Evolutionary conservation across 2,797 vertebrate species (phyloP), one percentile per base, ranked within the genome.

Genomic region (Gymnothorax javanicus): DNA sequence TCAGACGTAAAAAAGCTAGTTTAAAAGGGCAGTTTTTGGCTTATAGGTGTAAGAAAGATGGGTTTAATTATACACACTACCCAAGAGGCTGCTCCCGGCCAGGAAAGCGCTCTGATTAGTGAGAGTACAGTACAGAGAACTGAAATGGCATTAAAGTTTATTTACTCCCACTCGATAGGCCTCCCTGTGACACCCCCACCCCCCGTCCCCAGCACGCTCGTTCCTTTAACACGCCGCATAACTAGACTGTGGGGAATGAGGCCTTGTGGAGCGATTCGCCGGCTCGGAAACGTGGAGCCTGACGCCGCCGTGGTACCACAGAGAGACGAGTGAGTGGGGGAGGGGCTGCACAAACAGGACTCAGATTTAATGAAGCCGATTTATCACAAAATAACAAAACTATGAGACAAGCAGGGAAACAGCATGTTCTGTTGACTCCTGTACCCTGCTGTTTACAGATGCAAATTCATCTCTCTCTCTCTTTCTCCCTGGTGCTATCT

Each of bases 1-100:
- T 50, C 11, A 17, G 58, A 81, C 11, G 8, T 4, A n/a, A 69
- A 62, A 25, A 15, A 33, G 20, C 71, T 62, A 77, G 56, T 82
- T 62, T 83, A 75, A 81, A 87, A 52, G 13, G 15, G 75, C 86
- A 54, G 75, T 52, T 60, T 88, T 69, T 88, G 88, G 87, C 75
- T 4, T 89, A 87, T 90, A 94, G 90, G 90, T 93, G 90, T 91
- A 92, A 92, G 90, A 93, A 90, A 92, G 93, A 94, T 89, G 0
- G 62, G 88, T 89, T 86, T 93, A 92, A 94, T 93, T 93, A 94
- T 58, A 71, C 75, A 79, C 82, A 86, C 84, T 91, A 94, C 91
- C 75, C 85, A 23, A 87, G 89, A 91, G 87, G 67, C 52, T 82
- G 73, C 88, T 87, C 84, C 86, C 86, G 77, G 87, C 89, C 86